Conservation (phyloP, 2,888 invertebrate species). For the Ophion ellenae region DNA sequence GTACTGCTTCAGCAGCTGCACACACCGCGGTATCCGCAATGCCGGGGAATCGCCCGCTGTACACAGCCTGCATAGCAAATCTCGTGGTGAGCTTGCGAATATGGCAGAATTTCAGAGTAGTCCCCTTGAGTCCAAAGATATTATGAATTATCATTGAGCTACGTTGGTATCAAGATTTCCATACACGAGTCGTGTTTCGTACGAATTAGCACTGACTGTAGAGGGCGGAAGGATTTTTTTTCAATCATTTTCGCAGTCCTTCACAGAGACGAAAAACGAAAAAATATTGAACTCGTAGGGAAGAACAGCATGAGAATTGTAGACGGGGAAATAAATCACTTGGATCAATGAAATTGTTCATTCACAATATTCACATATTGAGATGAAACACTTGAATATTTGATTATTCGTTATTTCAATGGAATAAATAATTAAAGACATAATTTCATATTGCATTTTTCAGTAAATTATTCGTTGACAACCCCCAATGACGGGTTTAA, state of each 20-base stretch:
- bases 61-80: neutral
- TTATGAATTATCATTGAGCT: neutral
- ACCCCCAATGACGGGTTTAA: too few species aligned
- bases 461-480: too few species aligned
- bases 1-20: constrained; percentile 24
- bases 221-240: neutral
- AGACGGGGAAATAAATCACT: too few species aligned
- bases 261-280: neutral
- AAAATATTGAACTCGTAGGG: too few species aligned
- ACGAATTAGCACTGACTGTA: neutral
- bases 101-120: neutral
- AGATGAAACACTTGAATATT: too few species aligned
- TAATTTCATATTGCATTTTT: too few species aligned
- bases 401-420: too few species aligned
- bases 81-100: neutral
- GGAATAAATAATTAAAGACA: too few species aligned
- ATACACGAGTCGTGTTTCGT: neutral
- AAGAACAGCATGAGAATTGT: too few species aligned
- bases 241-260: neutral
- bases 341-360: too few species aligned
- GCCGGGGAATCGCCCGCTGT: neutral
- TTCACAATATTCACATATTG: too few species aligned
- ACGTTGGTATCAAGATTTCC: neutral
- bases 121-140: neutral
- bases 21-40: constrained; percentile 26